phyloP scores from a whole-genome alignment of 2,113 vertebrate genomes.

The Lathamus discolor region DNA sequence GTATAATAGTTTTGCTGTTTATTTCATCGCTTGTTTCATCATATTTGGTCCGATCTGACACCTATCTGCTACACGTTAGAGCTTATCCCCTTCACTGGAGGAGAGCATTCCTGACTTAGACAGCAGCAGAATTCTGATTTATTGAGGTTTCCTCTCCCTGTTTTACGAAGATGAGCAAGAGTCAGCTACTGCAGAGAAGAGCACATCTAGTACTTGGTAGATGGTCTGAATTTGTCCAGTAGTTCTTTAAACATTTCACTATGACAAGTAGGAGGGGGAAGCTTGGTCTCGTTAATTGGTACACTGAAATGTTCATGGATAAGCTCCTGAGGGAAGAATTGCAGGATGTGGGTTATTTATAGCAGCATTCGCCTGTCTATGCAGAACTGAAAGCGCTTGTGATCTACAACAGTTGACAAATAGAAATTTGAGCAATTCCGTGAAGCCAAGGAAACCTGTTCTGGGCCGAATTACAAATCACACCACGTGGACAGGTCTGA shows the following conservation, averaged over 20 bases:
- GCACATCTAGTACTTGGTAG: not conserved
- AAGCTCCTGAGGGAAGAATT: slow-evolving; percentile 27
- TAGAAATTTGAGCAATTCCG: slow-evolving; percentile 25
- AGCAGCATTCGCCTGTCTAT: slow-evolving; percentile 5
- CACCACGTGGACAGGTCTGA: not conserved
- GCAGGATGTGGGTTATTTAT: slow-evolving; percentile 1
- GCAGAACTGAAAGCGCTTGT: slow-evolving; percentile 25
- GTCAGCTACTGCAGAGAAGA: not conserved
- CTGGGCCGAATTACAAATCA: slow-evolving; percentile 29
- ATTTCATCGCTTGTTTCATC: not conserved
- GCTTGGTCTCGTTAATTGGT: slow-evolving; percentile 23
- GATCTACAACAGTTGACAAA: slow-evolving; percentile 36
- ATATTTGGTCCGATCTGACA: not conserved
- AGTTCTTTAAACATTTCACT: slow-evolving; percentile 51
- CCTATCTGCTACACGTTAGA: not conserved
- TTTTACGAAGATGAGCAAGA: not conserved
- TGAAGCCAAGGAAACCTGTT: slow-evolving; percentile 16
- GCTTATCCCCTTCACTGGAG: not conserved
- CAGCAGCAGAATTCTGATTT: not conserved
- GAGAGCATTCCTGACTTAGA: not conserved
- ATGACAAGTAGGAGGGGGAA: not conserved
- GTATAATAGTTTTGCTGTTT: not conserved
- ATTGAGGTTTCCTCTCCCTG: not conserved
- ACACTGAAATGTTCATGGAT: not conserved
- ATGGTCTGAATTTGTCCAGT: not conserved